Base-by-base conservation (phyloP, 2,797 vertebrate species). In the Betta splendens region DNA sequence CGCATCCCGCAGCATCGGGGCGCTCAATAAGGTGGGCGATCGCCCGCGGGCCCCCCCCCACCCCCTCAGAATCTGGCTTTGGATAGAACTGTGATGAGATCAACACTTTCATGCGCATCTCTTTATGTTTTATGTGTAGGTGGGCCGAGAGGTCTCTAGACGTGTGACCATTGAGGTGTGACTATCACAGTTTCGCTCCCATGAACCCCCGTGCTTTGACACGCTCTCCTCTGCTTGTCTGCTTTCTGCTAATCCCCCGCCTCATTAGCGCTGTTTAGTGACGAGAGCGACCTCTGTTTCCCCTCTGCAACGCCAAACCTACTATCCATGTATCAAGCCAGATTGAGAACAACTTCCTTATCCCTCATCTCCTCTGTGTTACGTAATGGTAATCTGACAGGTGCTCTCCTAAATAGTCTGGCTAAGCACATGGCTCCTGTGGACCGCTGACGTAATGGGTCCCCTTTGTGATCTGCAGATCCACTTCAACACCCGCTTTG, bases 1-100 rank as follows among this genome's bases (percentile, higher is more conserved):
- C 11, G 96, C 96, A 20, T 98, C 95, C 57, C 93, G 95, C 85
- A 98, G 95, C 93, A 98, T 98, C 77, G 95, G 96, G 79, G 96
- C 96, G 3, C 93, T 98, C 85, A 98, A 97, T 87, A 98, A 98
- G 93, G 96, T 97, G 54, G 45, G 79, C 52, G 63, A 64, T 61
- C 53, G 40, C 46, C 31, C 7, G 5, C 1, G 20, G 35, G 29
- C 13, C 47, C 23, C 52, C 25, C 9, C 20, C 40, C 61, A 18
- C 47, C 23, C 52, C 25, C 9, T 20, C 40, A 61, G 18, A 64
- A 35, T 63, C 42, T 39, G 63, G 32, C 56, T 57, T 60, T 64
- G 58, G 50, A 49, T 23, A 32, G 40, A n/a, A 12, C 50, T 32
- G 29, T 51, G 57, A 48, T 58, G 43, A 68, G 4, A 51, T 51